Percentiles rank a stretch among this genome's conserved stretches.
Evolutionary conservation across 1,140 invertebrate genomes (phyloP).

Genomic region (Ylistrum balloti): DNA sequence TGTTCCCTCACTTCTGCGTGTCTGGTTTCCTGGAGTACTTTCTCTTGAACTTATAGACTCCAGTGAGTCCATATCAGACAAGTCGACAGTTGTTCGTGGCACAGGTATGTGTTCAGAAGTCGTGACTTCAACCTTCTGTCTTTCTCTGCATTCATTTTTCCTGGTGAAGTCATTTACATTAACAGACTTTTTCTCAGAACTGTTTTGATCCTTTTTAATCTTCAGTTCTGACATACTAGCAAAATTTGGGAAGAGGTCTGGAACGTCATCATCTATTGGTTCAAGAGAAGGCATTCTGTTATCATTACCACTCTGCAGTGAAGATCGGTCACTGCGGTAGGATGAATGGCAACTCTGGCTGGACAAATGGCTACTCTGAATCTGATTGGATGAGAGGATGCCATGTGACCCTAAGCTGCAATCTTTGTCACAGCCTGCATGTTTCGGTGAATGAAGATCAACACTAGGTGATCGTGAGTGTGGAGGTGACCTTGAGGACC

Average conservation of each 20-base stretch:
- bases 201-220: neutral
- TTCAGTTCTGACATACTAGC: neutral
- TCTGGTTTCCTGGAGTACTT: neutral
- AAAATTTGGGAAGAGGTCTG: neutral
- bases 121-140: neutral
- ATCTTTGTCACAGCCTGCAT: too few relatives aligned
- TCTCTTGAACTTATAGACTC: neutral
- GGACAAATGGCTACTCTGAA: neutral
- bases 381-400: too few relatives aligned
- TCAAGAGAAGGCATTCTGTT: neutral
- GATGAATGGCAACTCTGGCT: neutral
- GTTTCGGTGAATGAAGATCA: neutral
- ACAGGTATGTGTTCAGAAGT: neutral
- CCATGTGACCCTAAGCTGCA: too few relatives aligned
- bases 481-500: neutral
- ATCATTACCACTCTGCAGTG: neutral
- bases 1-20: conserved; percentile 8
- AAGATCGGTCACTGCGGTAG: neutral
- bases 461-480: neutral
- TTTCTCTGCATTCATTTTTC: neutral
- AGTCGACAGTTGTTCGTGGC: neutral
- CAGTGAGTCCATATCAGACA: neutral
- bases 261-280: conserved; percentile 4
- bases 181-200: neutral
- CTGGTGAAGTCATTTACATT: neutral